phyloP scores from a whole-genome alignment of 2,888 invertebrate species.

The Trisateles emortualis region DNA sequence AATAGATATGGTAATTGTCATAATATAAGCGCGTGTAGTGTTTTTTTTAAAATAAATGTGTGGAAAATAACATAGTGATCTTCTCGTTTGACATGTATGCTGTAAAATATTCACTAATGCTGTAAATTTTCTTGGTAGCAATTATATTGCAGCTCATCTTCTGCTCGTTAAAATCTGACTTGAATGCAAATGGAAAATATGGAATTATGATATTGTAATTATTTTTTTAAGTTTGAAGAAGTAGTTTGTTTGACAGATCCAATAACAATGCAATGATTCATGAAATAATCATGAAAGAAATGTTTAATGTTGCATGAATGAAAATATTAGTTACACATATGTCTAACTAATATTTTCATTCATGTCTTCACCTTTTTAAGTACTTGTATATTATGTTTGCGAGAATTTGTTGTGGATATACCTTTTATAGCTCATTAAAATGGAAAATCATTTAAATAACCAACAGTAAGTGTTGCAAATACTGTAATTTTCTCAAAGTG shows the following conservation, averaged over 20 bases:
- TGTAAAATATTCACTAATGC: background rate
- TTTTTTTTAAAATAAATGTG: conserved; percentile 2
- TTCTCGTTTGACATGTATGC: background rate
- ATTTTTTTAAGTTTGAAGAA: no score
- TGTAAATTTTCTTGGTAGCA: no score
- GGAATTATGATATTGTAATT: no score
- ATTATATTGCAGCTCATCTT: no score
- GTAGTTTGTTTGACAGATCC: no score
- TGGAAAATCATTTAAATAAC: conserved; percentile 39
- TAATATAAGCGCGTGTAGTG: conserved; percentile 24
- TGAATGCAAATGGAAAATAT: no score
- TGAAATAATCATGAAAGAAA: no score
- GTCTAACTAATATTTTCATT: no score
- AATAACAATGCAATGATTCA: no score
- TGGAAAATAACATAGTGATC: conserved; percentile 5
- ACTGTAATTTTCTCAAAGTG: conserved; percentile 46
- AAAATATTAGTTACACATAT: no score
- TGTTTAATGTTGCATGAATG: no score
- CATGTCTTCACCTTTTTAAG: background rate
- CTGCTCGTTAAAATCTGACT: no score
- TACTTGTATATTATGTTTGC: background rate
- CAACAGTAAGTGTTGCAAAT: conserved; percentile 23
- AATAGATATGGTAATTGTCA: conserved; percentile 34
- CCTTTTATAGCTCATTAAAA: conserved; percentile 27
- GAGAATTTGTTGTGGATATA: background rate